Evolutionary conservation across 2,888 invertebrate genomes (phyloP).

Genomic region (Pharmacophagus antenor): DNA sequence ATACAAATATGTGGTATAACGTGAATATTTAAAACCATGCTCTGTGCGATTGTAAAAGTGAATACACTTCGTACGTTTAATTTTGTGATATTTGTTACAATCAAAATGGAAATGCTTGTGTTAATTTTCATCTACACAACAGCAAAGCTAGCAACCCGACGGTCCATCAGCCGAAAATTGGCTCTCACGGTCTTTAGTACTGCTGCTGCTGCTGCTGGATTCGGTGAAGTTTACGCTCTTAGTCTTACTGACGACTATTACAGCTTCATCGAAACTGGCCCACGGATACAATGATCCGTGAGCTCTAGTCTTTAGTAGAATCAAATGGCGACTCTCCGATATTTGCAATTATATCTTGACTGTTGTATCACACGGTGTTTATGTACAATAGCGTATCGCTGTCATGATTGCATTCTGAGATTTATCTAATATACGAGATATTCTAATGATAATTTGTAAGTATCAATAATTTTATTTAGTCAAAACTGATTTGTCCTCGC

Average conservation of each 20-base stretch:
- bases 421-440: neutral
- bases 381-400: neutral
- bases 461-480: too few species aligned
- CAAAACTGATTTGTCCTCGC: too few species aligned
- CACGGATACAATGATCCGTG: too few species aligned
- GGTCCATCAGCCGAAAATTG: constrained; percentile 13
- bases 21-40: too few species aligned
- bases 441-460: too few species aligned
- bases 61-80: neutral
- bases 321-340: constrained; percentile 16
- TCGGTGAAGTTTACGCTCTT: too few species aligned
- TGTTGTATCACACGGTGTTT: constrained; percentile 1
- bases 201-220: too few species aligned
- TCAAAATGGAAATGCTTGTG: neutral
- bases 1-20: too few species aligned
- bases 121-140: constrained; percentile 4
- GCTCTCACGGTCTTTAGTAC: constrained; percentile 17
- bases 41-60: neutral
- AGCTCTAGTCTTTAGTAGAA: constrained; percentile 8
- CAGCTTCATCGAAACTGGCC: too few species aligned
- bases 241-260: too few species aligned
- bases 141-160: neutral
- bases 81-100: neutral
- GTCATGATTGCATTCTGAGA: neutral
- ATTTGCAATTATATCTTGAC: constrained; percentile 20